These are phyloP conservation scores for Omphaloscelis lunosa DNA, from an alignment of 2,888 invertebrate genomes.

Conservation along the genomic window DNA sequence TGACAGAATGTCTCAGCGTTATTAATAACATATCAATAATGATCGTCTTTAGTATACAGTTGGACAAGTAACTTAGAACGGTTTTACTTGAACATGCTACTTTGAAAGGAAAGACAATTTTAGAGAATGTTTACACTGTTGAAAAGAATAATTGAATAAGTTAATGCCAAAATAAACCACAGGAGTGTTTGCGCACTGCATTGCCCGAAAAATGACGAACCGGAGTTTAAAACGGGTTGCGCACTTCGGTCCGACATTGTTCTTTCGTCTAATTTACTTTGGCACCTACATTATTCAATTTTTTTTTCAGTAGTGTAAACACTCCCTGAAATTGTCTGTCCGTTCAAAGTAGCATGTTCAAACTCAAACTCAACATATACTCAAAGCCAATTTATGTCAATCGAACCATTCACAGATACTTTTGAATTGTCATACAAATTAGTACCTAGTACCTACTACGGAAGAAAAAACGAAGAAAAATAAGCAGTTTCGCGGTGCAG, in stretches of 20 bases:
- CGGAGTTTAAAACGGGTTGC: too few relatives aligned
- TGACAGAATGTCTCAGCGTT: constrained; percentile 4
- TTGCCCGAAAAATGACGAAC: not conserved
- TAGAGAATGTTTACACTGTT: not conserved
- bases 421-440: not conserved
- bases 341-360: not conserved
- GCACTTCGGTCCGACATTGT: too few relatives aligned
- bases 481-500: not conserved
- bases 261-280: not conserved
- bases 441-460: not conserved
- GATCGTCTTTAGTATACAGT: not conserved
- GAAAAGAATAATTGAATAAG: not conserved
- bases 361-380: not conserved
- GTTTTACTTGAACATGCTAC: not conserved
- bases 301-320: not conserved
- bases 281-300: not conserved
- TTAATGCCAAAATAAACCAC: not conserved
- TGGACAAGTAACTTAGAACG: constrained; percentile 10
- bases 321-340: not conserved
- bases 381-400: not conserved
- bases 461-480: not conserved
- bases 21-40: constrained; percentile 43
- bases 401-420: not conserved
- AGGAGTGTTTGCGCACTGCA: too few relatives aligned
- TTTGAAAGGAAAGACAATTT: not conserved